Conservation (phyloP, 2,888 invertebrate genomes). For the Aleiodes testaceus region DNA sequence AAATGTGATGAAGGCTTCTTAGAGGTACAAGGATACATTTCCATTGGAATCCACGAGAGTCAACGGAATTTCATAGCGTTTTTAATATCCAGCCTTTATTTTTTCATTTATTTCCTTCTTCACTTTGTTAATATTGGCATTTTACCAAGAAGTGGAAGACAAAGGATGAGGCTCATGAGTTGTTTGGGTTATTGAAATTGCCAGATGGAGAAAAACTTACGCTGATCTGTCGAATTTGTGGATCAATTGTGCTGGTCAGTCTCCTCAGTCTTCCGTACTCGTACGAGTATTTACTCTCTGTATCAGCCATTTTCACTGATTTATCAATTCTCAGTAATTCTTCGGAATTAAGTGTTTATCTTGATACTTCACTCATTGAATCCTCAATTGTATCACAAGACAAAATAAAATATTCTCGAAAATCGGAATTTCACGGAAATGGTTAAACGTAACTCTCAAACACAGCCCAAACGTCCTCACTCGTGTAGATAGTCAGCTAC, state of each 20-base stretch:
- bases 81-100: conserved; percentile 18
- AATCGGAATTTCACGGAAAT: conserved; percentile 20
- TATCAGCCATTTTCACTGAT: conserved; percentile 61
- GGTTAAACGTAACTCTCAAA: conserved; percentile 19
- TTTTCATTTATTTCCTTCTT: conserved; percentile 9
- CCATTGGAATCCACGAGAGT: conserved; percentile 13
- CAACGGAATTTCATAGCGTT: conserved; percentile 26
- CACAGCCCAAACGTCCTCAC: conserved; percentile 28
- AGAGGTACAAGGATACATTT: conserved; percentile 8
- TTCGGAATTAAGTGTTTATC: no score
- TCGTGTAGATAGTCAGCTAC: conserved; percentile 44
- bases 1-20: background rate
- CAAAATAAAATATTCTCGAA: background rate
- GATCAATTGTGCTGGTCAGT: conserved; percentile 78
- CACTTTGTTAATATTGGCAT: conserved; percentile 13
- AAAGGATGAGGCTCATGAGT: background rate
- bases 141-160: background rate
- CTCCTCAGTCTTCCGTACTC: conserved; percentile 82
- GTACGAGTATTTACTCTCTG: conserved; percentile 76
- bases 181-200: background rate
- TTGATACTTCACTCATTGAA: no score
- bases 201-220: conserved; percentile 74
- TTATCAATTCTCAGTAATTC: no score
- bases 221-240: conserved; percentile 80
- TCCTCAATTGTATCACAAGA: background rate